Evolutionary conservation across 2,888 invertebrate species (phyloP).

Genomic region (Mythimna lalbum): DNA sequence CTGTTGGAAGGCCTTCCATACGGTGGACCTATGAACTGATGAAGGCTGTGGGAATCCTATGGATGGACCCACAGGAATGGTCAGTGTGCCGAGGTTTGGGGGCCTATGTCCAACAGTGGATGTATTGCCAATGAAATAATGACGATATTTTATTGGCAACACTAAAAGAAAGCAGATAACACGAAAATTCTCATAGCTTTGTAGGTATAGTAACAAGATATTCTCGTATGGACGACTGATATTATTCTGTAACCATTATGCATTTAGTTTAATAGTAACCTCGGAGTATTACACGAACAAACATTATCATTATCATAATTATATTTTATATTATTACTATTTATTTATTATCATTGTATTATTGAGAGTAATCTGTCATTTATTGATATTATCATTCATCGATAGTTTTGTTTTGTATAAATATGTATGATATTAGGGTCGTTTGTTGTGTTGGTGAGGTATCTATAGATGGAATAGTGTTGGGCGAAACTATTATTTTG

Average conservation of each 20-base stretch:
- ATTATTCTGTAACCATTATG: constrained; percentile 61
- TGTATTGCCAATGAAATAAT: no score
- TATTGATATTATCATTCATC: constrained; percentile 58
- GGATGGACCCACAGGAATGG: no score
- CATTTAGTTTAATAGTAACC: constrained; percentile 70
- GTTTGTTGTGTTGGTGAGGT: constrained; percentile 30
- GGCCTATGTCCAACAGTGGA: no score
- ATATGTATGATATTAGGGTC: constrained; percentile 38
- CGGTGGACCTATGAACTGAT: neutral
- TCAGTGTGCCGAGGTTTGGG: no score
- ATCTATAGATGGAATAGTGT: constrained; percentile 10
- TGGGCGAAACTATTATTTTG: neutral
- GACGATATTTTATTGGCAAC: neutral
- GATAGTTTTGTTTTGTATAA: constrained; percentile 27
- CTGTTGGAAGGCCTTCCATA: no score
- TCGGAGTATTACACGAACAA: constrained; percentile 61
- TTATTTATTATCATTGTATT: constrained; percentile 26
- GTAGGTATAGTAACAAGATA: constrained; percentile 11
- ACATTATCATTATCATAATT: constrained; percentile 37
- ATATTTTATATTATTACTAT: constrained; percentile 37
- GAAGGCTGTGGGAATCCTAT: no score
- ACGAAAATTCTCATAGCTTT: neutral
- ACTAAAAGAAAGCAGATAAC: neutral
- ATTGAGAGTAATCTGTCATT: constrained; percentile 22
- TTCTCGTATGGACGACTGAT: constrained; percentile 65